These are phyloP conservation scores for Sarcophaga variegata DNA, from an alignment of 2,888 invertebrate genomes.

Conservation along the genomic window DNA sequence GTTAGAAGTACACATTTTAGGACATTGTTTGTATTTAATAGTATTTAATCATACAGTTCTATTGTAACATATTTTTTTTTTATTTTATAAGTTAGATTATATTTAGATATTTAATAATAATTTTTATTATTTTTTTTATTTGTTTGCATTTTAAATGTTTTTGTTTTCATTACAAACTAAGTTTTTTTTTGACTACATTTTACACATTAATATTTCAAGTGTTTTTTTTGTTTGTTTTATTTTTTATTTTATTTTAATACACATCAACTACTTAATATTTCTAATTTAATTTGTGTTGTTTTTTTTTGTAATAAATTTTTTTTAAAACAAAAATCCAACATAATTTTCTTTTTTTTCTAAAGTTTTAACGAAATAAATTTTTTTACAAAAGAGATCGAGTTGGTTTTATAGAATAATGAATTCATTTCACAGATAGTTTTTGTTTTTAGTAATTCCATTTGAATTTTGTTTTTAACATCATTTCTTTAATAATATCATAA, in stretches of 20 bases:
- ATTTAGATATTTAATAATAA: too few relatives aligned
- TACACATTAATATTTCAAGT: constrained; percentile 19
- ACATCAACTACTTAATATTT: neutral
- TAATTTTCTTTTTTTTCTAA: neutral
- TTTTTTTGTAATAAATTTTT: neutral
- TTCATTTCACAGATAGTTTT: constrained; percentile 5
- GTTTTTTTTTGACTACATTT: constrained; percentile 40
- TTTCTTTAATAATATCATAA: neutral
- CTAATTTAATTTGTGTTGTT: neutral
- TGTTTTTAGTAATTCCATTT: neutral
- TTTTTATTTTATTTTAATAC: neutral
- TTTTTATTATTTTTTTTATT: neutral
- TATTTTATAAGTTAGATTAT: too few relatives aligned
- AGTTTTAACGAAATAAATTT: neutral
- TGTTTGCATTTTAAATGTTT: neutral
- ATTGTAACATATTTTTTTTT: too few relatives aligned
- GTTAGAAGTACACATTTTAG: neutral
- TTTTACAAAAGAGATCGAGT: constrained; percentile 21
- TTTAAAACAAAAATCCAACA: neutral
- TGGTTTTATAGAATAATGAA: neutral
- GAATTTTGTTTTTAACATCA: constrained; percentile 1
- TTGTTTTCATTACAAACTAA: constrained; percentile 2
- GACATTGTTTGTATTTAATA: too few relatives aligned
- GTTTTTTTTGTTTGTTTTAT: neutral
- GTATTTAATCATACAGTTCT: too few relatives aligned